phyloP scores from a whole-genome alignment of 2,113 vertebrate species.

The Triplophysa rosa region DNA sequence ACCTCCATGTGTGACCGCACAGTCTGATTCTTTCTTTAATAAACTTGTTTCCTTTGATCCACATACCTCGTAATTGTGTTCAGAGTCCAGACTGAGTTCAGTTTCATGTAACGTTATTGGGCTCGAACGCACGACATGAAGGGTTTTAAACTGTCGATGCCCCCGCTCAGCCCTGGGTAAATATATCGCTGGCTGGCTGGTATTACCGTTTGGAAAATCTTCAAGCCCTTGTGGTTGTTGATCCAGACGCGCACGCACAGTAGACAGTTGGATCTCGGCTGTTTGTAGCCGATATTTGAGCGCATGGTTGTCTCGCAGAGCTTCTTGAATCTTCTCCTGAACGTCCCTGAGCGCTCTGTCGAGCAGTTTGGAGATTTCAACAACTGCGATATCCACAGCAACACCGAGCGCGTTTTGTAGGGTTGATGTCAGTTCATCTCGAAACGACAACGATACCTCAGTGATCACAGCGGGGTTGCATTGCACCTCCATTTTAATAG shows the following conservation, averaged over 20 bases:
- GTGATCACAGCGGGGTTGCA: slow-evolving; percentile 36
- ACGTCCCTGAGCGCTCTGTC: slow-evolving; percentile 55
- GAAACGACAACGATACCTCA: slow-evolving; percentile 59
- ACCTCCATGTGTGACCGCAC: slow-evolving; percentile 51
- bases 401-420: slow-evolving; percentile 61
- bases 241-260: slow-evolving; percentile 18
- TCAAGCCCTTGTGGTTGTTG: not conserved
- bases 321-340: slow-evolving; percentile 57
- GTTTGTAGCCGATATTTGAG: slow-evolving; percentile 50
- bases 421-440: slow-evolving; percentile 57
- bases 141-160: not conserved
- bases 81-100: not conserved
- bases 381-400: slow-evolving; percentile 60
- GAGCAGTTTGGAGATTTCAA: slow-evolving; percentile 57
- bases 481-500: not conserved
- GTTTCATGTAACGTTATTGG: not conserved
- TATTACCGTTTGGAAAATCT: not conserved
- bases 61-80: not conserved
- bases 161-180: not conserved
- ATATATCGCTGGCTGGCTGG: not conserved
- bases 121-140: slow-evolving; percentile 2
- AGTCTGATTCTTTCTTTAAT: slow-evolving; percentile 34
- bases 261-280: slow-evolving; percentile 51
- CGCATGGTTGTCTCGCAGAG: slow-evolving; percentile 51
- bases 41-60: not conserved